These are phyloP conservation scores for Apotomis betuletana DNA, from an alignment of 2,888 invertebrate species.

Conservation along the genomic window DNA sequence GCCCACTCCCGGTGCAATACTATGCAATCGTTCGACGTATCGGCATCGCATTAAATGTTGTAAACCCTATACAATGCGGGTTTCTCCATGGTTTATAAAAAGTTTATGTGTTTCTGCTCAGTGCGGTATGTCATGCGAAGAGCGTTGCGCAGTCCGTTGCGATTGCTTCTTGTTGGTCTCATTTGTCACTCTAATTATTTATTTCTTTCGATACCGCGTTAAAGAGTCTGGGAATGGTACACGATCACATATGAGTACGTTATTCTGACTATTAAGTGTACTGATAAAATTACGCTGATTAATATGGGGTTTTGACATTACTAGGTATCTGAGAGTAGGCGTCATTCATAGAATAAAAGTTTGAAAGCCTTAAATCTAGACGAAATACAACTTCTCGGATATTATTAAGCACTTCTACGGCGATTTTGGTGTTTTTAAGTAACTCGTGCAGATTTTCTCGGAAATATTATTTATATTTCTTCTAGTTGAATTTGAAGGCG, in stretches of 20 bases:
- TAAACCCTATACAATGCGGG: constrained; percentile 67
- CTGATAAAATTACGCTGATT: background rate
- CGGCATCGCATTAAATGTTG: constrained; percentile 76
- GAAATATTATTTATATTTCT: no score
- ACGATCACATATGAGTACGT: background rate
- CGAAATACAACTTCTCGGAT: no score
- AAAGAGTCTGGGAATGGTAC: constrained; percentile 23
- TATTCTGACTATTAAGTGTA: background rate
- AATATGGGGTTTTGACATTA: no score
- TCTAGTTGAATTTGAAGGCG: no score
- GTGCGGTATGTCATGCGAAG: constrained; percentile 67
- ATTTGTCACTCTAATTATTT: constrained; percentile 40
- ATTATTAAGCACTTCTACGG: no score
- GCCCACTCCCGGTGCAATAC: constrained; percentile 76
- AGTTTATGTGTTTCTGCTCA: constrained; percentile 63
- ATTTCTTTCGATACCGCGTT: constrained; percentile 2
- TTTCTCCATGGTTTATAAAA: constrained; percentile 70
- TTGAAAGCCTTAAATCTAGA: no score
- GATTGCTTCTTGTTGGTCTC: constrained; percentile 50
- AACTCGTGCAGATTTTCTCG: no score
- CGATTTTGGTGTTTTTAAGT: no score
- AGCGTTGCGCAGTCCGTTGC: constrained; percentile 61
- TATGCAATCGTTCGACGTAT: constrained; percentile 74
- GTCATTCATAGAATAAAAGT: no score
- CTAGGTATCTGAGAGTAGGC: no score